Percentiles rank a stretch among this genome's conserved stretches.
Evolutionary conservation across 2,113 vertebrate species (phyloP).

Genomic region (Oceanites oceanicus): DNA sequence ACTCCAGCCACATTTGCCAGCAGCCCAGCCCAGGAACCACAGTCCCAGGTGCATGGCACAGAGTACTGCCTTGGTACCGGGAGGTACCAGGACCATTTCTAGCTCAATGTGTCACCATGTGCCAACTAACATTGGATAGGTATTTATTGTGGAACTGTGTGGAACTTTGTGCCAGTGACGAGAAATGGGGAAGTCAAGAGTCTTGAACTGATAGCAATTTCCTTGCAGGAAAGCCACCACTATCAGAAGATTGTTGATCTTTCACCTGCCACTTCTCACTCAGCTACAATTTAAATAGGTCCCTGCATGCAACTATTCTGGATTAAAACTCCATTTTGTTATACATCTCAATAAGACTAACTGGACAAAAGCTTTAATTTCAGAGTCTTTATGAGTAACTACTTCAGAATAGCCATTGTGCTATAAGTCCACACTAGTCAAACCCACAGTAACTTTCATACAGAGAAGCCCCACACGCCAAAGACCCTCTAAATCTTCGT

Average conservation of each 20-base stretch:
- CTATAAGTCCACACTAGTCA: neutral
- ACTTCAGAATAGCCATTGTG: neutral
- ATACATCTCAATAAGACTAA: neutral
- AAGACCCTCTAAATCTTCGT: neutral
- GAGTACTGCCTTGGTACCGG: neutral
- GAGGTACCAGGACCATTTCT: neutral
- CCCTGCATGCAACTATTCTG: neutral
- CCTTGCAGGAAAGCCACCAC: neutral
- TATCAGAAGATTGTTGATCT: neutral
- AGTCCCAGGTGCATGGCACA: neutral
- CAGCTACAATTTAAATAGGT: neutral
- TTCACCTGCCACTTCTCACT: neutral
- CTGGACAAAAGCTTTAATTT: neutral
- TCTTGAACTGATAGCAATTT: neutral
- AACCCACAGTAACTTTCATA: neutral
- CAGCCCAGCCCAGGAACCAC: neutral
- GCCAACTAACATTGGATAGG: fast-evolving
- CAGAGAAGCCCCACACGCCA: neutral
- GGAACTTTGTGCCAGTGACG: neutral
- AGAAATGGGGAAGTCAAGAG: neutral
- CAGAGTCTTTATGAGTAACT: neutral
- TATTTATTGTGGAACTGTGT: neutral
- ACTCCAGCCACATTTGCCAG: neutral
- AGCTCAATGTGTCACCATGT: neutral
- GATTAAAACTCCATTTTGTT: neutral